Evolutionary conservation across 1,140 invertebrate species (phyloP).

Genomic region (Acromyrmex charruanus): DNA sequence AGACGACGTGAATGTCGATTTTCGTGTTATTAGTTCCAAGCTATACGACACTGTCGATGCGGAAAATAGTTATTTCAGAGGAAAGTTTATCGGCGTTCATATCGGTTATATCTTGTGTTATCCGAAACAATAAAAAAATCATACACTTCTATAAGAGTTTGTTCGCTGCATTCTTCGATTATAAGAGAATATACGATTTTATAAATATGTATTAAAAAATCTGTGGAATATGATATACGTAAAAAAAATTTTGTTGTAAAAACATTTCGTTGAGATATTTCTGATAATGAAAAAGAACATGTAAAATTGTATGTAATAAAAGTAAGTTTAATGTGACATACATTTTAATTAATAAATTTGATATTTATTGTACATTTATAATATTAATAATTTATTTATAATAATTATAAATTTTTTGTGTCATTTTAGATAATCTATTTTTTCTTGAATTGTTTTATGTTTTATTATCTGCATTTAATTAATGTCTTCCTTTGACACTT

Average conservation of each 20-base stretch:
- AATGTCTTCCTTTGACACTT: background rate
- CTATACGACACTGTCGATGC: conserved; percentile 10
- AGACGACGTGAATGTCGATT: conserved; percentile 28
- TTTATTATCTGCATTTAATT: background rate
- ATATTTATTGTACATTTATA: background rate
- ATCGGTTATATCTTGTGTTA: background rate
- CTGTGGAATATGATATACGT: background rate
- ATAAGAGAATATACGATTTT: conserved; percentile 3
- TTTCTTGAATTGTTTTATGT: background rate
- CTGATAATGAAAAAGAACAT: background rate
- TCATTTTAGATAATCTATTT: background rate
- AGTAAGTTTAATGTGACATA: background rate
- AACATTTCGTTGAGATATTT: background rate
- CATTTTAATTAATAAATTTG: background rate
- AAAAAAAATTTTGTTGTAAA: background rate
- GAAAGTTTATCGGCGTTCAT: background rate
- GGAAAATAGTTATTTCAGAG: background rate
- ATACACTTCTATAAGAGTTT: background rate
- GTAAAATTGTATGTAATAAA: background rate
- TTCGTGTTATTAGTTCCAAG: conserved; percentile 44
- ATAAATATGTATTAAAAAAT: background rate
- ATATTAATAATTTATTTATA: background rate
- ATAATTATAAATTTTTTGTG: background rate
- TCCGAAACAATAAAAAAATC: conserved; percentile 4
- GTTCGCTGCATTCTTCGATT: background rate